These are phyloP conservation scores for Araneus ventricosus DNA, from an alignment of 1,140 invertebrate genomes.

Conservation along the genomic window DNA sequence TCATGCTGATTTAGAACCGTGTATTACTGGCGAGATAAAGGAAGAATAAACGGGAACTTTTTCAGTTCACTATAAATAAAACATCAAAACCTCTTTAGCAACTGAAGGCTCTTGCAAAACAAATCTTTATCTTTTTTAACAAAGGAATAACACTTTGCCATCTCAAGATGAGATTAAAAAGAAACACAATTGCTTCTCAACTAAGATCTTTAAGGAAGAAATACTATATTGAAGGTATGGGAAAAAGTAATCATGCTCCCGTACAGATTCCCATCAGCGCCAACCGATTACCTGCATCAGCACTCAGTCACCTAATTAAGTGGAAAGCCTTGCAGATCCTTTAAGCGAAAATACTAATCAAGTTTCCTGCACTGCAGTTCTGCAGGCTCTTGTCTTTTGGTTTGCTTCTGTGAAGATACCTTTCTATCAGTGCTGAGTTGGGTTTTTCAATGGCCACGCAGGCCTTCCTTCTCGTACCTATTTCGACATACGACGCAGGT, in stretches of 20 bases:
- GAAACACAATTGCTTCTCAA: too few species aligned
- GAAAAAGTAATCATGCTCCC: background rate
- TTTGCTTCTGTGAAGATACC: background rate
- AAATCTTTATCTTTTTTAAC: background rate
- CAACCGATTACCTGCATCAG: slow-evolving; percentile 9
- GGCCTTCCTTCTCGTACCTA: too few species aligned
- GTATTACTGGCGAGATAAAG: too few species aligned
- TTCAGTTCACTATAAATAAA: too few species aligned
- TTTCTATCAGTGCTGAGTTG: background rate
- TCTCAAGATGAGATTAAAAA: background rate
- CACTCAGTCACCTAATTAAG: background rate
- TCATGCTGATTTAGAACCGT: too few species aligned
- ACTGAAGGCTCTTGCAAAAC: too few species aligned
- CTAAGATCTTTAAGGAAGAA: background rate
- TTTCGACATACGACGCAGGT: background rate
- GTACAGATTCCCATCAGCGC: background rate
- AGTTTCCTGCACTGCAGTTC: slow-evolving; percentile 2
- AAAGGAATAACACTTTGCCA: background rate
- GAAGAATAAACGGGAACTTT: too few species aligned
- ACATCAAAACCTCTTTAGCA: too few species aligned
- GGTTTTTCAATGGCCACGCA: background rate
- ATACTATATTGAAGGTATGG: background rate
- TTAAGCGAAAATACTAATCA: background rate
- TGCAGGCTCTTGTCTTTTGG: background rate
- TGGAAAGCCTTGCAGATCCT: background rate